Conservation (phyloP, 2,113 vertebrate genomes). For the Ivindomyrus marchei region DNA sequence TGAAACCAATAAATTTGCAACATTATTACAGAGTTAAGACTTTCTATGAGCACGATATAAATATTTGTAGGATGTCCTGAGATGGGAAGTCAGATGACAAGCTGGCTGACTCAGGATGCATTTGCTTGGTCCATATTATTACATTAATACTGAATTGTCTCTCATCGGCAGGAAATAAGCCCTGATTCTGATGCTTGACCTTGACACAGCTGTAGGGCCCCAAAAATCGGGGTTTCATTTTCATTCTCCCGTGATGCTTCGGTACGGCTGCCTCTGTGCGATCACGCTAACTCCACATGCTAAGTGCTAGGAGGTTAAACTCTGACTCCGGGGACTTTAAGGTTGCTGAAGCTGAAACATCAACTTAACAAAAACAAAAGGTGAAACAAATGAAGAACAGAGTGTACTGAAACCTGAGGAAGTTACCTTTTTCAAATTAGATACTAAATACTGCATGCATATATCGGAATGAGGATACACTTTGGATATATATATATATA, state of each 20-base stretch:
- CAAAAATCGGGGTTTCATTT: neutral
- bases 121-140: neutral
- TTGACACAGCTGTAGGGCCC: neutral
- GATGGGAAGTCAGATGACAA: neutral
- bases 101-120: neutral
- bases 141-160: neutral
- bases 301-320: neutral
- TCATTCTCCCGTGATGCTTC: neutral
- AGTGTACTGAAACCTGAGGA: neutral
- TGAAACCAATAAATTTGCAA: too few species aligned
- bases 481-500: neutral
- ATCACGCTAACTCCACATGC: neutral
- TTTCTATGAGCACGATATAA: neutral
- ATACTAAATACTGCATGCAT: neutral
- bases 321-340: neutral
- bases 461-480: neutral
- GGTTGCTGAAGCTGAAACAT: neutral
- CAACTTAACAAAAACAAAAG: neutral
- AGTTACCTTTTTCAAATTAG: neutral
- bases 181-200: neutral
- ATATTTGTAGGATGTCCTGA: neutral
- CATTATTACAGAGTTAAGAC: neutral
- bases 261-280: neutral
- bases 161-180: neutral
- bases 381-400: neutral